phyloP scores from a whole-genome alignment of 2,113 vertebrate species.

The Anoura caudifer region DNA sequence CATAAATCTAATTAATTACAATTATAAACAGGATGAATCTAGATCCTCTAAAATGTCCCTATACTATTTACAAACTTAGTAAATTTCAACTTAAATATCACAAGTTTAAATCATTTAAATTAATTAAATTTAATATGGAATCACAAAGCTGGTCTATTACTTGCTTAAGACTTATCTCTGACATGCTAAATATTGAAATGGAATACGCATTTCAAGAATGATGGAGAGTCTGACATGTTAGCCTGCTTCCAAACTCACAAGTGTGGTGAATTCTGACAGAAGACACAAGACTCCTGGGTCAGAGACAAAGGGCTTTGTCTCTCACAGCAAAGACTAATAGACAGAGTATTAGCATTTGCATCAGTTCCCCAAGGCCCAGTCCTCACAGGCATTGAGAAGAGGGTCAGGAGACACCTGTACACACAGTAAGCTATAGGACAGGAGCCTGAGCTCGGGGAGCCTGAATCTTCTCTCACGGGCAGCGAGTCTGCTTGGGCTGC shows the following conservation, averaged over 20 bases:
- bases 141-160: background rate
- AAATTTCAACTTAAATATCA: background rate
- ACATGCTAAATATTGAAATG: background rate
- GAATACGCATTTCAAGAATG: background rate
- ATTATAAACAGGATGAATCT: background rate
- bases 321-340: background rate
- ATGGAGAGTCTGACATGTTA: background rate
- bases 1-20: background rate
- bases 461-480: background rate
- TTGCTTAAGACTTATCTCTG: background rate
- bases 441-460: background rate
- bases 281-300: accelerated
- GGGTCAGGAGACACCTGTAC: accelerated
- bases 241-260: background rate
- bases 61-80: background rate
- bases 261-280: background rate
- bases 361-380: background rate
- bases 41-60: background rate
- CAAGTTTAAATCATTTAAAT: background rate
- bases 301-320: background rate
- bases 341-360: background rate
- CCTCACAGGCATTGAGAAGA: background rate
- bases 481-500: no score
- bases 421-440: background rate
- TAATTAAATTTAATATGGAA: background rate